Evolutionary conservation across 2,113 vertebrate genomes (phyloP), one percentile per base, ranked within the genome.

Genomic region (Cebidichthys violaceus): DNA sequence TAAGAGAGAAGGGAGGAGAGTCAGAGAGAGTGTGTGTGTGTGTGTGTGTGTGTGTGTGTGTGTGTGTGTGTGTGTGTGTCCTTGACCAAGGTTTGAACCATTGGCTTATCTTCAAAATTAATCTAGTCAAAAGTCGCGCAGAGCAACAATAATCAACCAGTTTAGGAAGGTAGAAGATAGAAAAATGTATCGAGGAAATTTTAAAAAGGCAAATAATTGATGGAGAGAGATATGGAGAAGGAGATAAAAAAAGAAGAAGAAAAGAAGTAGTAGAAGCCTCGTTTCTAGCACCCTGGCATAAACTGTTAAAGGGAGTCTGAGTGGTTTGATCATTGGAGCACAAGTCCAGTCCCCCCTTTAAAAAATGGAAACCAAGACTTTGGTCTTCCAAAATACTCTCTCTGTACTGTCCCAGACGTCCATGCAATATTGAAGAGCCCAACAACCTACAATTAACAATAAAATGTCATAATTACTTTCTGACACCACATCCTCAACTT

Each of bases 1-100:
- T 68, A 60, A 43, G 59, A 79, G 73, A 47, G 37, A 78, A 29
- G 39, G 17, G 70, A 80, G 71, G 69, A 65, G 50, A 22, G 50
- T 27, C 1, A 27, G 33, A 17, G 7, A 33, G 45, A 50, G 13
- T 79, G 22, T 65, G 31, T 14, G 15, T 35, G 39, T n/a, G 65
- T 47, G 43, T 13, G 33, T 20, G 37, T 39, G 17, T 29, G 41
- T 29, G 66, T 47, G 18, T 68, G 50, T 43, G 79, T 71, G 54
- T 64, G 22, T 77, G 67, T 33, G 67, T 33, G 64, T 45, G 50
- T 29, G 15, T 31, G 68, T 75, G 50, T 60, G 18, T 72, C 37
- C 57, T 13, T 20, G 35, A 15, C 9, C 17, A 0, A 35, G 61
- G 50, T 29, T 70, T 78, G 17, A 78, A 65, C 27, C 0, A 41